Base-by-base conservation (phyloP, 2,113 vertebrate genomes). In the Fulica atra region DNA sequence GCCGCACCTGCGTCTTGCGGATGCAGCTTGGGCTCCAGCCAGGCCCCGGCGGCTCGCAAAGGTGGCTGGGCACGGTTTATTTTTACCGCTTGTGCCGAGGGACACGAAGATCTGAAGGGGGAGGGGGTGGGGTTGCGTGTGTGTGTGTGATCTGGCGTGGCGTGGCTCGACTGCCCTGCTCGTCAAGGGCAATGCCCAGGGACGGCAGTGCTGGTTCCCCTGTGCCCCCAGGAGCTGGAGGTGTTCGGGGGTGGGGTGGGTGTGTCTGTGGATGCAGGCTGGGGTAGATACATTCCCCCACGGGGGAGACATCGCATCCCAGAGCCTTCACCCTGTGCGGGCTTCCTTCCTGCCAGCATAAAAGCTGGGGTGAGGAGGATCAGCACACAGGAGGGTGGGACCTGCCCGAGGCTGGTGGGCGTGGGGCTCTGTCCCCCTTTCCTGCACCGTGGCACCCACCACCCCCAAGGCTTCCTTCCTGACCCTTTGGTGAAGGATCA, bases 291-390 rank as follows among this genome's bases (percentile, higher is more conserved):
- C 36, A 5, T 20, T 59, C 31, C 64, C 14, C 24, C 25, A 0
- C 1, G 1, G 0, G 40, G 66, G 7, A 11, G 24, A n/a, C 33
- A 1, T 14, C 7, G 1, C 48, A 3, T 1, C 78, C 42, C 87
- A 11, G 4, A 81, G 59, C 60, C 73, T 26, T 18, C 1, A 1
- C 69, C 81, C 87, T 3, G 0, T 71, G 4, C 2, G 3, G n/a
- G 57, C 35, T 74, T 16, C 61, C 70, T 46, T 54, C 42, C 46
- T 7, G 73, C 33, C 61, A 2, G 38, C 0, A 1, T 1, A 38
- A 77, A 61, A 56, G 33, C 54, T 19, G 40, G 50, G 44, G 18
- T 9, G 54, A 33, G 51, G 12, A 66, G n/a, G 31, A 73, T 16
- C 24, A 2, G 21, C 48, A 6, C 23, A 29, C 1, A 6, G 78